Conservation (phyloP, 2,888 invertebrate species). For the Pristionchus arcanus region DNA sequence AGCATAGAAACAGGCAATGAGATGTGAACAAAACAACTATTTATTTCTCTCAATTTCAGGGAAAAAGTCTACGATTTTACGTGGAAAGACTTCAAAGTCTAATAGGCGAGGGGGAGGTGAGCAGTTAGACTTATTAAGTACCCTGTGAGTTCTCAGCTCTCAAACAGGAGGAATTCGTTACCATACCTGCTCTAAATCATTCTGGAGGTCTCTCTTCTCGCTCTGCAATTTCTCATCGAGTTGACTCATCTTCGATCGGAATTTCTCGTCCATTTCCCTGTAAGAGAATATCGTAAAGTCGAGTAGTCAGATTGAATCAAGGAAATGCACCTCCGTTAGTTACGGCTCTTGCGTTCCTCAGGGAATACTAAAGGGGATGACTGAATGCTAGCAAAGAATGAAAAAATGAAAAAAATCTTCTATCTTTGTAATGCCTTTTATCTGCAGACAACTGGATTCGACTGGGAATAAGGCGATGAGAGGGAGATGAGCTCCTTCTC, state of each 20-base stretch:
- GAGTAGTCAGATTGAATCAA: background rate
- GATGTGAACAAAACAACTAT: no score
- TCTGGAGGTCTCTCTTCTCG: slow-evolving; percentile 68
- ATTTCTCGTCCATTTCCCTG: slow-evolving; percentile 70
- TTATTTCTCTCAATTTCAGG: no score
- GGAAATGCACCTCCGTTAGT: background rate
- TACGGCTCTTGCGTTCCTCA: background rate
- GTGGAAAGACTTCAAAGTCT: no score
- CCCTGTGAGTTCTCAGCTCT: no score
- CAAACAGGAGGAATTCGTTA: no score
- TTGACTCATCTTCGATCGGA: slow-evolving; percentile 62
- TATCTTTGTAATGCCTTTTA: no score
- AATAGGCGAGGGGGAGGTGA: no score
- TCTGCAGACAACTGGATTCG: background rate
- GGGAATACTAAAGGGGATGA: background rate
- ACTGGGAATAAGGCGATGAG: background rate
- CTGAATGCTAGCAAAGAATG: no score
- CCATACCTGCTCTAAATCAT: slow-evolving; percentile 66
- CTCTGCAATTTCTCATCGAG: slow-evolving; percentile 68
- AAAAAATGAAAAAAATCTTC: no score
- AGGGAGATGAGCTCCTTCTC: background rate
- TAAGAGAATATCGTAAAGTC: background rate
- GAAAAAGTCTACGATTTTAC: no score
- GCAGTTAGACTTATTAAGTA: no score
- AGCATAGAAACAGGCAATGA: no score